Base-by-base conservation (phyloP, 2,113 vertebrate species). In the Brachirus orientalis region DNA sequence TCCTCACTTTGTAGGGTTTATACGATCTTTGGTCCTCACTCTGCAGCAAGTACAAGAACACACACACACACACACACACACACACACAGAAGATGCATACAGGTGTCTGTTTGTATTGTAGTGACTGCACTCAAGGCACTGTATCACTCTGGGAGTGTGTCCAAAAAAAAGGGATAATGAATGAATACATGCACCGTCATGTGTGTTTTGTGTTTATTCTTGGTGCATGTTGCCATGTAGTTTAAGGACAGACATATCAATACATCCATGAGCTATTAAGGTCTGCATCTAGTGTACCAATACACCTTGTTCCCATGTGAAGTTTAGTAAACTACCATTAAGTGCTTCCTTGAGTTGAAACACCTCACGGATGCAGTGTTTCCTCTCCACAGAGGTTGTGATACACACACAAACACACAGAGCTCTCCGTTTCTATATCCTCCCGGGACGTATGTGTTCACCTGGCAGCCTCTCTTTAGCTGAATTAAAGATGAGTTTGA, bases 401-500 rank as follows among this genome's bases (percentile, higher is more conserved):
- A 66, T 48, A 71, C 69, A 78, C 62, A 79, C 48, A 63, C 59
- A 73, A 28, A 78, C n/a, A 59, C 35, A 69, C 2, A 65, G 7
- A 38, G n/a, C n/a, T n/a, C n/a, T n/a, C n/a, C 1, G 48, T 75
- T 84, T 79, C 69, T 56, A 33, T 44, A 62, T 56, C 58, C 89
- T 86, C 85, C n/a, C 56, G 85, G 82, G 89, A 88, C 37, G 35
- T 55, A 61, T 70, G 77, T 76, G 64, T 88, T 90, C 81, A 92
- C 91, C 90, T 91, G 90, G 77, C 80, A 77, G 78, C 70, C 85
- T 77, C 57, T 75, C 78, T 64, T 57, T 13, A 72, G 35, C 61
- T 93, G 65, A 93, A 94, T 94, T 90, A 93, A 92, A 90, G 65
- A 93, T 91, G 86, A 90, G 84, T 36, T 38, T 46, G 12, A 20